Evolutionary conservation across 2,888 invertebrate genomes (phyloP).

Genomic region (Orchesella flavescens): DNA sequence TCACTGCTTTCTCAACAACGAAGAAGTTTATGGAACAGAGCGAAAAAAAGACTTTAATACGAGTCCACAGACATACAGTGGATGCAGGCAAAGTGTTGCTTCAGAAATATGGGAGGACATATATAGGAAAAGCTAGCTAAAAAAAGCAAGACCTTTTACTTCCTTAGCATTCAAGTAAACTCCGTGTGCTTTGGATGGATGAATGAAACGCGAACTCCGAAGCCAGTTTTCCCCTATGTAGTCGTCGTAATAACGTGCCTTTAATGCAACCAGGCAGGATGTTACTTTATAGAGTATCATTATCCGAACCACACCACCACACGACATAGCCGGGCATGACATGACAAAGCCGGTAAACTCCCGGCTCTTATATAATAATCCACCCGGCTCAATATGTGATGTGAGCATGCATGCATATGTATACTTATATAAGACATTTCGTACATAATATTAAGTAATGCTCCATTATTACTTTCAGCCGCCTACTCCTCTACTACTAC

Average conservation of each 20-base stretch:
- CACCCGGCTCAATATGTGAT: conserved; percentile 51
- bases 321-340: conserved; percentile 49
- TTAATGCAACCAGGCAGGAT: conserved; percentile 56
- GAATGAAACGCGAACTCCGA: conserved; percentile 31
- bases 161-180: conserved; percentile 40
- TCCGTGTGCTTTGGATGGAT: conserved; percentile 43
- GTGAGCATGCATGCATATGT: conserved; percentile 19
- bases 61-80: conserved; percentile 30
- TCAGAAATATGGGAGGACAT: conserved; percentile 6
- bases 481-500: neutral
- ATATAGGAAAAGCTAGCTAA: neutral
- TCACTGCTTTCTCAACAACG: conserved; percentile 1
- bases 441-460: neutral
- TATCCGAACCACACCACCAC: conserved; percentile 58
- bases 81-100: conserved; percentile 54
- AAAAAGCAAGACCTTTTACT: conserved; percentile 27
- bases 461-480: neutral
- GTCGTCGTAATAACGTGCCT: conserved; percentile 40
- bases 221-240: neutral
- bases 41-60: conserved; percentile 45
- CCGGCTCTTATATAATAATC: conserved; percentile 57
- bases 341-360: conserved; percentile 63
- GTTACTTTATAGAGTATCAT: conserved; percentile 61
- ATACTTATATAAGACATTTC: too few relatives aligned
- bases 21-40: neutral